Evolutionary conservation across 2,113 vertebrate species (phyloP), one percentile per base, ranked within the genome.

Genomic region (Argyrosomus japonicus): DNA sequence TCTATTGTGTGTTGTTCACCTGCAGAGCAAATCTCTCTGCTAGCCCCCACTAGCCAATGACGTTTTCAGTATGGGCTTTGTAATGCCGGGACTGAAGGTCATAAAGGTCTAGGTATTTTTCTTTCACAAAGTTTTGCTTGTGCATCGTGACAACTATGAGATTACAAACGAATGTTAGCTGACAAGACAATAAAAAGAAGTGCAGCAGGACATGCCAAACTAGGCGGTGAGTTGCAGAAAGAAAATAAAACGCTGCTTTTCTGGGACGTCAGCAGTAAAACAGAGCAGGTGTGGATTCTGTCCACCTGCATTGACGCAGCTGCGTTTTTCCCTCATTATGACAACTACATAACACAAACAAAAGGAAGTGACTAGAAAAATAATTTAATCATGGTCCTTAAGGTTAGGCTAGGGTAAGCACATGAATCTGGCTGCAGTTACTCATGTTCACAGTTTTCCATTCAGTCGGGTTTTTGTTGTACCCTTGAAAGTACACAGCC

Each of bases 1-100:
- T 65, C 75, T 68, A 62, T 64, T 73, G 65, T 77, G 58, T 64
- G 47, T 83, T 81, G 32, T 51, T 83, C 68, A 87, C 84, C 64
- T 58, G 27, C 75, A 82, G 62, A 81, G 57, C 25, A 53, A 58
- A 65, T 74, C 76, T 88, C 32, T 77, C 79, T 79, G 65, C 58
- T 21, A 19, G n/a, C 60, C 57, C 65, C 68, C 5, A 18, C 54
- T 6, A 77, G 47, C 62, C 72, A 51, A 61, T 83, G 68, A 87
- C 84, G 75, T 77, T 82, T 84, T 70, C 40, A 67, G 23, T 53
- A 77, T 61, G 58, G 18, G 36, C 17, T 87, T 85, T 77, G 56
- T 83, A 75, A 75, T 65, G 47, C 73, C 1, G 18, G 36, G 50
- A 64, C 43, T 68, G 50, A 1, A 15, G 70, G 67, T 84, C 71